These are phyloP conservation scores for Melanchra persicariae DNA, from an alignment of 2,888 invertebrate species.

Conservation along the genomic window DNA sequence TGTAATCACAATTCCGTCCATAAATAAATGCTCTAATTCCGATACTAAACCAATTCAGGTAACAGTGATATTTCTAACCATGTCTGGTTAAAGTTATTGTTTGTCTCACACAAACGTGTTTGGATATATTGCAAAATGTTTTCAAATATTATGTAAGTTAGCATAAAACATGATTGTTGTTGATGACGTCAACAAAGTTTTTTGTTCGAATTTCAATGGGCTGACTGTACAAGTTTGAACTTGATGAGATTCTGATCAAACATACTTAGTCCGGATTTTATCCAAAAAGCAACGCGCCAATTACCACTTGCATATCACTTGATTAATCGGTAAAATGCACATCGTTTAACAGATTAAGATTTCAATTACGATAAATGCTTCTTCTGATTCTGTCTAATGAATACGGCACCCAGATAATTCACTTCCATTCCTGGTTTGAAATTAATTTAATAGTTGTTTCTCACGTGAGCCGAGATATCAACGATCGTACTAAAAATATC, in stretches of 20 bases:
- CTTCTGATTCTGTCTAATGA: conserved; percentile 67
- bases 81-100: background rate
- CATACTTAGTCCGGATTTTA: conserved; percentile 19
- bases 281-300: conserved; percentile 33
- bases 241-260: conserved; percentile 37
- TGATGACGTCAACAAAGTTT: conserved; percentile 48
- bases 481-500: conserved; percentile 78
- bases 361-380: conserved; percentile 72
- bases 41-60: background rate
- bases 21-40: conserved; percentile 24
- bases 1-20: conserved; percentile 19
- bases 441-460: conserved; percentile 71
- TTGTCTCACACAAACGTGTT: conserved; percentile 7
- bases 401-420: conserved; percentile 69
- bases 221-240: conserved; percentile 50
- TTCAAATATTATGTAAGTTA: conserved; percentile 44
- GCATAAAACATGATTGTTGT: conserved; percentile 26
- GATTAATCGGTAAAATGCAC: conserved; percentile 63
- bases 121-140: conserved; percentile 31
- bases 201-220: conserved; percentile 42
- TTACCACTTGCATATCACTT: conserved; percentile 40
- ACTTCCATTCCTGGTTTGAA: conserved; percentile 67
- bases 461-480: conserved; percentile 75
- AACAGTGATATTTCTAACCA: conserved; percentile 9
- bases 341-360: conserved; percentile 64